phyloP scores from a whole-genome alignment of 2,797 vertebrate genomes.

The Dendrocincla fuliginosa region DNA sequence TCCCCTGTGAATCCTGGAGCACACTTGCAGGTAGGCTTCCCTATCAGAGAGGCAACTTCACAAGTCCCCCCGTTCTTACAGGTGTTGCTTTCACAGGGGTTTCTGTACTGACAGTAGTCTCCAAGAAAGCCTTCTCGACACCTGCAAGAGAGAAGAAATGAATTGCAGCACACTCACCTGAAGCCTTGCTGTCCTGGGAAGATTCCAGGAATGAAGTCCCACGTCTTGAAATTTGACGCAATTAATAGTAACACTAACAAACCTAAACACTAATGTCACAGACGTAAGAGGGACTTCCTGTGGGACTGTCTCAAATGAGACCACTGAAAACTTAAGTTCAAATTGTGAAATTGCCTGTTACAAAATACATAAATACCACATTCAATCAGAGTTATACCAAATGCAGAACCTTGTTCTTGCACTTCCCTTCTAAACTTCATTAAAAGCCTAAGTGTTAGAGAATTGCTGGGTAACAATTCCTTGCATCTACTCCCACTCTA shows the following conservation, averaged over 20 bases:
- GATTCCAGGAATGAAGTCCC: background rate
- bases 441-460: background rate
- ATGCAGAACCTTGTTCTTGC: background rate
- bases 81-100: slow-evolving; percentile 86
- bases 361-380: background rate
- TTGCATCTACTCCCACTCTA: background rate
- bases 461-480: background rate
- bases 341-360: background rate
- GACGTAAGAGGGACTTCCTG: background rate
- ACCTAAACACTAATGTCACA: background rate
- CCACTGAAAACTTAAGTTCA: background rate
- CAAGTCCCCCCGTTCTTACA: slow-evolving; percentile 91
- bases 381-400: background rate
- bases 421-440: background rate
- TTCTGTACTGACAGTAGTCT: slow-evolving; percentile 90
- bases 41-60: slow-evolving; percentile 77
- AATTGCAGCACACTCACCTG: background rate
- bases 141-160: slow-evolving; percentile 67
- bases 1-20: slow-evolving; percentile 84
- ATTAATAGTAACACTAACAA: background rate
- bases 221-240: background rate
- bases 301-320: background rate
- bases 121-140: slow-evolving; percentile 89
- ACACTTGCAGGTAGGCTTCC: slow-evolving; percentile 84
- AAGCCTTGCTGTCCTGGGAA: background rate